Base-by-base conservation (phyloP, 2,113 vertebrate genomes). In the Stictonetta naevosa region DNA sequence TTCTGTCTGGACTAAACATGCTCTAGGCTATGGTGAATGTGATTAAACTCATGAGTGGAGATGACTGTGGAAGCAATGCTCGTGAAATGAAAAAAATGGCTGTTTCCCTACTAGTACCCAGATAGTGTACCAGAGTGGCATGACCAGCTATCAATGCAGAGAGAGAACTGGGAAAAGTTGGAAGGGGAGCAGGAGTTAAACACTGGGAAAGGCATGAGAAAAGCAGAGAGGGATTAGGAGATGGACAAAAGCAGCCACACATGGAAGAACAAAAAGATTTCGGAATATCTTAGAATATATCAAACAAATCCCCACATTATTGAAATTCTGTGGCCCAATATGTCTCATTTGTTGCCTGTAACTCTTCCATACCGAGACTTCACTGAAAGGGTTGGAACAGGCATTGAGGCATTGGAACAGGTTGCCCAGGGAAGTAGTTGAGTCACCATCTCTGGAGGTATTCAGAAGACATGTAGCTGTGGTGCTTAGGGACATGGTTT, bases 1-100 rank as follows among this genome's bases (percentile, higher is more conserved):
- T 89, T 95, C 84, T 90, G 87, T 85, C 82, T 91, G 94, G 77
- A 82, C 66, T 76, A 87, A 91, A 84, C 8, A 14, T 23, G 89
- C 86, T 90, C 66, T 79, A 93, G 90, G 89, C 82, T 87, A 80
- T 82, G 68, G 60, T 42, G 84, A 94, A 90, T 69, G 63, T 31
- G 63, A 69, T 92, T 95, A 71, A 91, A 50, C 59, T 95, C 48
- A 66, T 84, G 89, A 83, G 44, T 63, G 59, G 75, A 88, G 79
- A 77, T 77, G 63, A 67, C 58, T 53, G 31, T 56, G 62, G 74
- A 92, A 75, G 69, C 50, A 90, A 71, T 86, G 60, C 69, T 86
- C 25, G 13, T 36, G 46, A 78, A 34, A 82, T 68, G 22, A 25
- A 86, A 50, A 50, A 59, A 52, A 25, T 29, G 36, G 10, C 38